phyloP scores from a whole-genome alignment of 2,113 vertebrate genomes.

The Odocoileus virginianus region DNA sequence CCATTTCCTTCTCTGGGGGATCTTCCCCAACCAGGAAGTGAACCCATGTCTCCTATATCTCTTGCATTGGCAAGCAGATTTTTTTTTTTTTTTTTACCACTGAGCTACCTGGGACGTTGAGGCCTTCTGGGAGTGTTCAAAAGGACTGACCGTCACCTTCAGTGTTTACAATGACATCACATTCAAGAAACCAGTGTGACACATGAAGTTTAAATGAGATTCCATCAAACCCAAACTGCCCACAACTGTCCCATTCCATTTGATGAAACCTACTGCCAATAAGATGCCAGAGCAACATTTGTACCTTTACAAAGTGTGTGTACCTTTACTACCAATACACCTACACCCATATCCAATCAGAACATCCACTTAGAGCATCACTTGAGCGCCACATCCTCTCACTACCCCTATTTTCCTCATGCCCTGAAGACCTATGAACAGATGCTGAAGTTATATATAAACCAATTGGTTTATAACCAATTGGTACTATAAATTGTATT shows the following conservation, averaged over 20 bases:
- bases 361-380: background rate
- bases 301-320: background rate
- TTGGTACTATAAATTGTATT: constrained; percentile 20
- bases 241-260: background rate
- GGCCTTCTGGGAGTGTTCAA: background rate
- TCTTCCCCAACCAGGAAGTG: background rate
- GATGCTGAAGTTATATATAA: constrained; percentile 14
- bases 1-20: background rate
- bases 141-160: background rate
- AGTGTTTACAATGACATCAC: background rate
- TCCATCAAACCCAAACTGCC: background rate
- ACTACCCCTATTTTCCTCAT: background rate
- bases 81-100: background rate
- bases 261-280: background rate
- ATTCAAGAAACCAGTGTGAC: background rate
- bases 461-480: background rate
- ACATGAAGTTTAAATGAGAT: background rate
- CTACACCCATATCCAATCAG: background rate
- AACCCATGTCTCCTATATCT: background rate
- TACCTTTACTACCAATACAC: background rate
- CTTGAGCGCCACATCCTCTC: background rate
- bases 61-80: background rate
- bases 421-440: background rate
- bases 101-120: background rate
- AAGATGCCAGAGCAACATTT: background rate